A percentile compares a stretch with the other conserved stretches of the same genome.
Evolutionary conservation across 2,797 vertebrate genomes (phyloP).

Genomic region (Mormyrops boulengeri): DNA sequence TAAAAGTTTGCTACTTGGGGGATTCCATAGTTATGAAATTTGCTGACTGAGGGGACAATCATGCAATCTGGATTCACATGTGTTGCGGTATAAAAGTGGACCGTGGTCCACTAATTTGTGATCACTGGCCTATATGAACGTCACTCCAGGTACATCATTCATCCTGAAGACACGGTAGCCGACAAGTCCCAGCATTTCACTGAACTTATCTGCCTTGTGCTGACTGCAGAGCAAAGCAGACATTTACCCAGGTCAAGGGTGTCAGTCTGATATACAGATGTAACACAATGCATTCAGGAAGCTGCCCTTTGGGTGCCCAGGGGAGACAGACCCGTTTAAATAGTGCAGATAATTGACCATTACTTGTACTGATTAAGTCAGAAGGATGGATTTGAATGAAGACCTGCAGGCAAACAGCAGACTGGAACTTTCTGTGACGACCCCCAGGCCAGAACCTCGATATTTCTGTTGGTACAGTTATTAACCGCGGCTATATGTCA

Average conservation of each 20-base stretch:
- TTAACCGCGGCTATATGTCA: background rate
- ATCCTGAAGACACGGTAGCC: background rate
- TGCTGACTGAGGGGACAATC: background rate
- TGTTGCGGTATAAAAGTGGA: background rate
- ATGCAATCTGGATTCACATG: background rate
- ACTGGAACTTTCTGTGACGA: background rate
- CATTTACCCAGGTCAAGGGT: background rate
- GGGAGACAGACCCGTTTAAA: background rate
- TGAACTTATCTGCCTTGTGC: background rate
- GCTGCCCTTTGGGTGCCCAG: background rate
- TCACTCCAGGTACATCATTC: background rate
- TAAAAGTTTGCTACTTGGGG: background rate
- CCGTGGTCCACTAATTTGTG: background rate
- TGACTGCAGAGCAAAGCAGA: background rate
- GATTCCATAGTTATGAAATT: background rate
- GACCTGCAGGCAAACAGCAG: background rate
- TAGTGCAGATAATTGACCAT: background rate
- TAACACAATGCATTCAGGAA: background rate
- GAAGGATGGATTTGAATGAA: background rate
- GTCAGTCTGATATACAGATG: background rate
- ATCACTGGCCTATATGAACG: background rate
- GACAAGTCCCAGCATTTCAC: background rate
- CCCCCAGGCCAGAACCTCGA: background rate
- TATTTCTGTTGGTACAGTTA: background rate
- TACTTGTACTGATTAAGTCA: background rate